Evolutionary conservation across 2,888 invertebrate genomes (phyloP).

Genomic region (Oxystoma pomonae): DNA sequence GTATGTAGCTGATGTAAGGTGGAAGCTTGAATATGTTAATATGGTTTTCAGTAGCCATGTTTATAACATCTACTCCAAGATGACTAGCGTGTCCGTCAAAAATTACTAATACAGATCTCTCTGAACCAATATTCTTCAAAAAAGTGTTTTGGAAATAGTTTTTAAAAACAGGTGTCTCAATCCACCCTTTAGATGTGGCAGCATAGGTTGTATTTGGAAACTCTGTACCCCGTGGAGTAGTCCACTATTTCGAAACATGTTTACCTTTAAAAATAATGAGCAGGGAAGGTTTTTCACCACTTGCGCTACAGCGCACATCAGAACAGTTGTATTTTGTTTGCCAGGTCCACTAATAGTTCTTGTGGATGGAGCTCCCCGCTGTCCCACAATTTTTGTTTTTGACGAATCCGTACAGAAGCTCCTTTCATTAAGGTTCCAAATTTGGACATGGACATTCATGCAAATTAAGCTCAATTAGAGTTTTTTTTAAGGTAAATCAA

Average conservation of each 20-base stretch:
- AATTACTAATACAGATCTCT: constrained; percentile 18
- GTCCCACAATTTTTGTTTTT: not conserved
- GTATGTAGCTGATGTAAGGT: constrained; percentile 8
- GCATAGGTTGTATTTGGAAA: not conserved
- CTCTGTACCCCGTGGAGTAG: constrained; percentile 7
- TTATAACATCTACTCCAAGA: constrained; percentile 17
- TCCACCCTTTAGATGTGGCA: constrained; percentile 11
- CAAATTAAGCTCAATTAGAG: not conserved
- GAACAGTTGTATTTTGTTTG: not conserved
- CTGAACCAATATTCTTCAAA: constrained; percentile 11
- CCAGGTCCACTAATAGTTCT: not conserved
- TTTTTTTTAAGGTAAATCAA: not conserved
- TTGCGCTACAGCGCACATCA: constrained; percentile 17
- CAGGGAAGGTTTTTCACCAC: constrained; percentile 36
- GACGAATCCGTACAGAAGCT: constrained; percentile 1
- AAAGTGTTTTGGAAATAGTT: constrained; percentile 25
- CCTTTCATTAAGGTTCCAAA: not conserved
- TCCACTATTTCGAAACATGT: constrained; percentile 39
- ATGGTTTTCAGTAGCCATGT: constrained; percentile 2
- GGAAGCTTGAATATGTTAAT: constrained; percentile 13
- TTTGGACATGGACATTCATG: not conserved
- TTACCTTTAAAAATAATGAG: constrained; percentile 38
- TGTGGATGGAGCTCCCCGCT: not conserved
- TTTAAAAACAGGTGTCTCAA: constrained; percentile 24
- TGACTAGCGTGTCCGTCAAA: too few relatives aligned